Evolutionary conservation across 2,888 invertebrate species (phyloP), one percentile per base, ranked within the genome.

Genomic region (Dyspetes luteomarginatus): DNA sequence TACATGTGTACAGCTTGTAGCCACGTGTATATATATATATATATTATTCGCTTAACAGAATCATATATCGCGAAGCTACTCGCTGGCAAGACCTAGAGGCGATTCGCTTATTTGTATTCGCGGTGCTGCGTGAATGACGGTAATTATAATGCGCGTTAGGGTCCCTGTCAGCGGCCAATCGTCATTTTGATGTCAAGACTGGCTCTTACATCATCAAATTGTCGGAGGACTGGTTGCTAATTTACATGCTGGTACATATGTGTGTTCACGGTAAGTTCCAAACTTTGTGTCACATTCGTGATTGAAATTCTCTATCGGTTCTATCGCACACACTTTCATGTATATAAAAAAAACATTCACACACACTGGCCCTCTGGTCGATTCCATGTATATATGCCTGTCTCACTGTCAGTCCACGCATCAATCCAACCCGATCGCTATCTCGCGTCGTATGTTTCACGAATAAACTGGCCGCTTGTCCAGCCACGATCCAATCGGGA

Each of bases 111-210:
- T 86, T 85, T 82, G 81, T 86, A 85, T 86, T 83, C 85, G 82
- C 73, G 73, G 64, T 79, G 75, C 71, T 65, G 72, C 81, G 76
- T 74, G 81, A 81, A 84, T 83, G 85, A 87, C 83, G 86, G 88
- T 89, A 90, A 90, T 90, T 90, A 90, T 88, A 88, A 90, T 89
- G 88, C 88, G 86, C 81, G 87, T 86, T 88, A 85, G 55, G 85
- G 85, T 84, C 83, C 69, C 83, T 82, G 85, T 78, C 84, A 83
- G 82, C 86, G 86, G 84, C 82, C 88, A 89, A 91, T 91, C 87
- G 88, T n/a, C n/a, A 88, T 88, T 90, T 86, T 87, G 86, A 89
- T 86, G 87, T 85, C 82, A 50, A 68, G 68, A 73, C 76, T 80
- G 60, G 74, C 79, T 65, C 79, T 56, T 64, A 48, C 69, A 65